Evolutionary conservation across 2,113 vertebrate genomes (phyloP), one percentile per base, ranked within the genome.

Genomic region (Arenaria interpres): DNA sequence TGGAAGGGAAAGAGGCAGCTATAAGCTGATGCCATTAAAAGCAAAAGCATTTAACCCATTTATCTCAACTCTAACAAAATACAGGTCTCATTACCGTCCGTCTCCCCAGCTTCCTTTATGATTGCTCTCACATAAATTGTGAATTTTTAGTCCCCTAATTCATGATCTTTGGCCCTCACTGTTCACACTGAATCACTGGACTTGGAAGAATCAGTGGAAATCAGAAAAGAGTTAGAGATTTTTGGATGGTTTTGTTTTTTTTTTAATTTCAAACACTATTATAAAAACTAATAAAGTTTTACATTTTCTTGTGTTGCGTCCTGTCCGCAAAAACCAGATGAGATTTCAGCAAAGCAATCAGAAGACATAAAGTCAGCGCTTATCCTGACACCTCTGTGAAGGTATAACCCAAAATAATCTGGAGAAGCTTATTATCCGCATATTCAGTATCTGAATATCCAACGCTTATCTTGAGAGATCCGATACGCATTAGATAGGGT

Each of bases 371-470:
- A 77, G 25, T 2, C 69, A 60, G 20, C 33, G 13, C n/a, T 78
- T 59, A n/a, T 17, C 51, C 45, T 4, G 7, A 60, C 37, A 18
- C n/a, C 23, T 59, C 48, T 2, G 0, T 2, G 59, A 76, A 21
- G 10, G 15, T 1, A 6, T 8, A 54, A 18, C 21, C 43, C 22
- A 12, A 43, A 60, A 15, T 0, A 8, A 27, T 6, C 33, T 0
- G 14, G 35, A 68, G 30, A 9, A n/a, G 11, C 10, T 56, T 1
- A 3, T 0, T 0, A 15, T 1, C 7, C 43, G 4, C 0, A 0
- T 8, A 4, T 3, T 3, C 30, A 8, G 14, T 1, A 14, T 6
- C 28, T 2, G 21, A 41, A 57, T 14, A 17, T 30, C n/a, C 33
- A 3, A 5, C 45, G 48, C 46, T 13, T 0, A 21, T 5, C 32